Base-by-base conservation (phyloP, 2,888 invertebrate genomes). In the Nephrotoma appendiculata region DNA sequence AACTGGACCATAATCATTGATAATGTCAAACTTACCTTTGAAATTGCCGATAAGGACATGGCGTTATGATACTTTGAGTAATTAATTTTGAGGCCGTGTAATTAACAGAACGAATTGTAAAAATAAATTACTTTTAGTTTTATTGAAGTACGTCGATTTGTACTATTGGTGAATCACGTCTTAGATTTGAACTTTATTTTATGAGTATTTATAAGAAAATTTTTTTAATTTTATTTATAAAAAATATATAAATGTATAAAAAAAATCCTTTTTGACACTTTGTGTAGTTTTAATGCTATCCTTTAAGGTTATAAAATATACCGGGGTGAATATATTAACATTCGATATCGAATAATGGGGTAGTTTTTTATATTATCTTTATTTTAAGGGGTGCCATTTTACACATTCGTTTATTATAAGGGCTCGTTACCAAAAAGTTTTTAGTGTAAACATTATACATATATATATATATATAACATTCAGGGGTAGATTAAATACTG, bases 11-110 rank as follows among this genome's bases (percentile, higher is more conserved):
- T n/a, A 57, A 7, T 5, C 15, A 41, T 12, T 42, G 41, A 42
- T 84, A 19, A 15, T 43, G 2, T 44, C 3, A 19, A 19, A 11
- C 44, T 89, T 93, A 94, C 95, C 94, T 95, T 95, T 89, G 94
- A 94, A 93, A 94, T 92, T 90, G 92, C 93, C 91, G 94, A 92
- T 87, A 92, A 90, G 90, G 92, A 93, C 92, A 93, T 93, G 91
- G 93, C 93, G 90, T 93, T 94, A 92, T 94, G 94, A 91, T 94
- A 94, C 93, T 94, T 94, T 89, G 93, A 93, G 92, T 93, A 94
- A 92, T 92, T 94, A 94, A 94, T 94, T 93, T 94, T 94, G 94
- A 90, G 90, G 91, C 91, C 90, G 90, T 91, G 90, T 88, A 88
- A 87, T 71, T 71, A 71, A 71, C 71, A 71, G 71, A 71, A 31